Conservation (phyloP, 2,113 vertebrate genomes). For the Meleagris gallopavo region DNA sequence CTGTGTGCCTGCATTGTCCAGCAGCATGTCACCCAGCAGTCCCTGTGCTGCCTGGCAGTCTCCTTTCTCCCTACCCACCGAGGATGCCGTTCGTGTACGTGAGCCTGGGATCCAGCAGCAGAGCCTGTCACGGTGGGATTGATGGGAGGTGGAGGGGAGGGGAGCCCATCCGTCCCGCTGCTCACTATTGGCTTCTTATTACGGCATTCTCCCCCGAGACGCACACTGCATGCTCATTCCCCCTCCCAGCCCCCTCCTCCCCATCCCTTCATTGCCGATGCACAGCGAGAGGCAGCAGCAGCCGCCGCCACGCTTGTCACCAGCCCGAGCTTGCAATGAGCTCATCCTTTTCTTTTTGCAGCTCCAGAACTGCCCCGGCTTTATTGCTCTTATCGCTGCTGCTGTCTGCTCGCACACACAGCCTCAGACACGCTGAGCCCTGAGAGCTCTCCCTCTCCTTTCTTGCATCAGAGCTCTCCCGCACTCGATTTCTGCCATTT, state of each 20-base stretch:
- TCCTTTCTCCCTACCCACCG: background rate
- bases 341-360: slow-evolving; percentile 84
- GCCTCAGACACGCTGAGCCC: slow-evolving; percentile 42
- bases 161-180: slow-evolving; percentile 77
- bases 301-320: slow-evolving; percentile 62
- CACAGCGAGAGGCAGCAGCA: slow-evolving; percentile 76
- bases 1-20: background rate
- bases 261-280: slow-evolving; percentile 82
- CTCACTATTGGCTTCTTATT: slow-evolving; percentile 91
- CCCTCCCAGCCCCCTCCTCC: slow-evolving; percentile 74
- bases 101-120: slow-evolving; percentile 32
- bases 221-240: slow-evolving; percentile 78
- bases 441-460: background rate
- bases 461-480: slow-evolving; percentile 31
- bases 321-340: slow-evolving; percentile 82
- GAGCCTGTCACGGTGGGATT: slow-evolving; percentile 34
- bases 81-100: background rate
- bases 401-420: slow-evolving; percentile 19
- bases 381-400: slow-evolving; percentile 61
- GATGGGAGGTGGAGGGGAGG: slow-evolving; percentile 65
- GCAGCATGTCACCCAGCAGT: background rate
- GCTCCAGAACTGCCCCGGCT: slow-evolving; percentile 72
- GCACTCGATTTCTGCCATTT: slow-evolving; percentile 60
- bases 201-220: slow-evolving; percentile 91
- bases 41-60: background rate